These are phyloP conservation scores for Chrysodeixis includens DNA, from an alignment of 2,888 invertebrate species.

Conservation along the genomic window DNA sequence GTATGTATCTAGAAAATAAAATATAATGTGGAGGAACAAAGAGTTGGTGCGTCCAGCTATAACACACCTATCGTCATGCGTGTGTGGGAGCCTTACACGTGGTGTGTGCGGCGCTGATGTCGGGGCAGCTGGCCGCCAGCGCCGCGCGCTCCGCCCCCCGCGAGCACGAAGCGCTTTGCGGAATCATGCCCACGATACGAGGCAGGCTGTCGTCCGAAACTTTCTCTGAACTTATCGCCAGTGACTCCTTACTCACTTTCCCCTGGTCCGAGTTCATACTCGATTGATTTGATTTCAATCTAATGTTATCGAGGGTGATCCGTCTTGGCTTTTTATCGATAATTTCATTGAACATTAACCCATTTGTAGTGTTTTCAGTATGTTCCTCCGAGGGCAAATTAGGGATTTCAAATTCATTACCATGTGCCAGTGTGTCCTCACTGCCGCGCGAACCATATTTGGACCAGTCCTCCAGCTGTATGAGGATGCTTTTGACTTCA, in stretches of 20 bases:
- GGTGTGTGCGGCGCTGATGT: slow-evolving; percentile 65
- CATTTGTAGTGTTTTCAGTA: slow-evolving; percentile 65
- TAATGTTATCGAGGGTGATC: slow-evolving; percentile 84
- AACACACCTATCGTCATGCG: slow-evolving; percentile 87
- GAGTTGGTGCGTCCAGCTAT: slow-evolving; percentile 70
- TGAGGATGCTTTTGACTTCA: slow-evolving; percentile 84
- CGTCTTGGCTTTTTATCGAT: slow-evolving; percentile 84
- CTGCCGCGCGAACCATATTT: slow-evolving; percentile 84
- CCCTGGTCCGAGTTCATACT: slow-evolving; percentile 68
- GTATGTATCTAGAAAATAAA: slow-evolving; percentile 48
- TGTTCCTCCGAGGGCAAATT: slow-evolving; percentile 83
- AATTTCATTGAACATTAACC: slow-evolving; percentile 86
- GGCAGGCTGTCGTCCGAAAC: slow-evolving; percentile 58
- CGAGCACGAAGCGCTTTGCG: slow-evolving; percentile 24
- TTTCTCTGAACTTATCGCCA: slow-evolving; percentile 70
- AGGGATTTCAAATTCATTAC: slow-evolving; percentile 84
- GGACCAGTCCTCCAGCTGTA: slow-evolving; percentile 86
- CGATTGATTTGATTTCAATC: slow-evolving; percentile 74
- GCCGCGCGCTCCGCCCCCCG: slow-evolving; percentile 21
- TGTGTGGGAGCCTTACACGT: slow-evolving; percentile 77
- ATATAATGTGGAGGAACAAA: slow-evolving; percentile 45
- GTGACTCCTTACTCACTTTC: slow-evolving; percentile 67
- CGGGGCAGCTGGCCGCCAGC: slow-evolving; percentile 74
- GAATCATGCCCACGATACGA: slow-evolving; percentile 62
- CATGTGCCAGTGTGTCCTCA: slow-evolving; percentile 84